Evolutionary conservation across 2,888 invertebrate genomes (phyloP).

Genomic region (Leptopterna dolabrata): DNA sequence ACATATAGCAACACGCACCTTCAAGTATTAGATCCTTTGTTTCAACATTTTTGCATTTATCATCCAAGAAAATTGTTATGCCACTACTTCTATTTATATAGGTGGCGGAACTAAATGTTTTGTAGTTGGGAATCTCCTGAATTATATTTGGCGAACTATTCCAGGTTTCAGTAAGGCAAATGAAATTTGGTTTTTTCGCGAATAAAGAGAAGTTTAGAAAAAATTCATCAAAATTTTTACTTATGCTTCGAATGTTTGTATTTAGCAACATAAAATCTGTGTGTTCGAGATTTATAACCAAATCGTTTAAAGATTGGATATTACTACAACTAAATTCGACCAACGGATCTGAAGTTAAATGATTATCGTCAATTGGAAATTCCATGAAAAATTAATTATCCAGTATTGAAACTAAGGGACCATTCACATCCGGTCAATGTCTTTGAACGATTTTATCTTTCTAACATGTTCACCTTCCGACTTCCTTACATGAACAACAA

Average conservation of each 20-base stretch:
- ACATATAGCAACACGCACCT: neutral
- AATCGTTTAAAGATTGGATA: no score
- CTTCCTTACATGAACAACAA: no score
- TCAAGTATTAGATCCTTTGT: neutral
- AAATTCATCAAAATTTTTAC: conserved; percentile 13
- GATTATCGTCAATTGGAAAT: no score
- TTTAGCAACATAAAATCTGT: neutral
- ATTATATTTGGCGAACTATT: neutral
- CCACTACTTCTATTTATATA: neutral
- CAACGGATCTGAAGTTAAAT: no score
- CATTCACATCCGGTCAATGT: no score
- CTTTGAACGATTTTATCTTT: no score
- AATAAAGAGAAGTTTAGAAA: neutral
- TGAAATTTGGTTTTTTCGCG: neutral
- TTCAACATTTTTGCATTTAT: neutral
- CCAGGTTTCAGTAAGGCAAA: conserved; percentile 13
- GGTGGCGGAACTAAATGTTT: neutral
- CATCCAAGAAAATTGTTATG: neutral
- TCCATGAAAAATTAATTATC: no score
- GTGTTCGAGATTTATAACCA: no score
- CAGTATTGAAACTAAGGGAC: no score
- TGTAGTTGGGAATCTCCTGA: neutral
- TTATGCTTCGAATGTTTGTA: neutral
- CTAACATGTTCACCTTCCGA: no score
- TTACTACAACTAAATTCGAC: no score